Percentiles rank a stretch among this genome's conserved stretches.
phyloP scores from a whole-genome alignment of 2,888 invertebrate genomes.

The Aplocera efformata region DNA sequence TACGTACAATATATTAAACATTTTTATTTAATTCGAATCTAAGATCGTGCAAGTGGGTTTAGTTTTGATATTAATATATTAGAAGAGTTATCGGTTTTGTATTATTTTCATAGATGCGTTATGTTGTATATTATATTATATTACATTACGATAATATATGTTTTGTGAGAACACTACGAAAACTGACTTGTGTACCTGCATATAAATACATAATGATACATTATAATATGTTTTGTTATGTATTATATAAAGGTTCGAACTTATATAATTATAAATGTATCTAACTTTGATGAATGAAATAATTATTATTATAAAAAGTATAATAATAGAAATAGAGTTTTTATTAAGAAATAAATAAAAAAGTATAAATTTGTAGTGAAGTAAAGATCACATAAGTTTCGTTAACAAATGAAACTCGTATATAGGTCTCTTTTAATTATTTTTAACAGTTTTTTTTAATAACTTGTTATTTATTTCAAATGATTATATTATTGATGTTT shows the following conservation, averaged over 20 bases:
- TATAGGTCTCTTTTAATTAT: conserved; percentile 69
- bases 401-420: conserved; percentile 56
- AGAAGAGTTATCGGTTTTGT: conserved; percentile 33
- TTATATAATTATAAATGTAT: conserved; percentile 74
- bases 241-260: conserved; percentile 54
- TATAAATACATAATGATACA: conserved; percentile 42
- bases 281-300: conserved; percentile 74
- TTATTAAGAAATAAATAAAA: conserved; percentile 78
- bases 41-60: conserved; percentile 57
- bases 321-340: conserved; percentile 79
- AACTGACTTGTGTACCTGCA: conserved; percentile 37
- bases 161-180: conserved; percentile 36
- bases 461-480: conserved; percentile 81
- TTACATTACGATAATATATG: conserved; percentile 31
- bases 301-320: conserved; percentile 77
- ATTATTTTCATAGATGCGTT: conserved; percentile 34
- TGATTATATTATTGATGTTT: conserved; percentile 78
- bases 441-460: conserved; percentile 75
- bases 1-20: conserved; percentile 72
- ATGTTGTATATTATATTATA: conserved; percentile 13
- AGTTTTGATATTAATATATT: conserved; percentile 40
- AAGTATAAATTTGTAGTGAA: conserved; percentile 69
- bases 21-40: conserved; percentile 75
- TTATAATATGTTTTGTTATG: conserved; percentile 43
- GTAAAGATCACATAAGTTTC: conserved; percentile 68